These are phyloP conservation scores for Epizoanthus illoricatus DNA, from an alignment of 92 coral and sea anemone genomes.

Conservation along the genomic window DNA sequence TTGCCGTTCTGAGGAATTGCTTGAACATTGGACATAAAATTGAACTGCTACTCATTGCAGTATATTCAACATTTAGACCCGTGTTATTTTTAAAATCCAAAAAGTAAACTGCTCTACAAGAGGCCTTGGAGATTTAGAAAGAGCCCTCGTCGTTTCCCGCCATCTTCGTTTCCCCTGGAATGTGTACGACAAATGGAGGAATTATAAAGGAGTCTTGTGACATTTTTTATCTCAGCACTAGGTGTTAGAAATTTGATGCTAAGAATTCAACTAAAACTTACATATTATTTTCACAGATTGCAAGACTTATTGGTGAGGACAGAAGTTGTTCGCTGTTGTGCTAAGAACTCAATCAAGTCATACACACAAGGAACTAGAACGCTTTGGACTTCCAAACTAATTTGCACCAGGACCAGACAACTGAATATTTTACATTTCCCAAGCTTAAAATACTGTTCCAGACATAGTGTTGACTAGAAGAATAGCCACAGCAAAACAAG, in stretches of 20 bases:
- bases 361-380: no score
- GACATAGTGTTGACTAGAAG: not conserved
- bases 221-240: not conserved
- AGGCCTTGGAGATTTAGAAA: no score
- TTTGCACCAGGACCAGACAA: conserved; percentile 5
- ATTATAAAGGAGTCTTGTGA: no score
- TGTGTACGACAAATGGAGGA: conserved; percentile 13
- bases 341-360: no score
- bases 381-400: not conserved
- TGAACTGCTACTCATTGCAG: no score
- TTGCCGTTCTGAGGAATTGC: conserved; percentile 16
- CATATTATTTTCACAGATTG: not conserved
- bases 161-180: conserved; percentile 8
- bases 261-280: not conserved
- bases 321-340: not conserved
- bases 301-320: not conserved
- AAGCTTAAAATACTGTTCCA: not conserved
- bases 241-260: not conserved
- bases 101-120: no score
- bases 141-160: not conserved
- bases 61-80: not conserved
- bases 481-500: not conserved
- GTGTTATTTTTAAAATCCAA: not conserved
- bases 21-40: not conserved
- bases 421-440: conserved; percentile 7